These are phyloP conservation scores for Cynopterus brachyotis DNA, from an alignment of 2,113 vertebrate species.

Conservation along the genomic window DNA sequence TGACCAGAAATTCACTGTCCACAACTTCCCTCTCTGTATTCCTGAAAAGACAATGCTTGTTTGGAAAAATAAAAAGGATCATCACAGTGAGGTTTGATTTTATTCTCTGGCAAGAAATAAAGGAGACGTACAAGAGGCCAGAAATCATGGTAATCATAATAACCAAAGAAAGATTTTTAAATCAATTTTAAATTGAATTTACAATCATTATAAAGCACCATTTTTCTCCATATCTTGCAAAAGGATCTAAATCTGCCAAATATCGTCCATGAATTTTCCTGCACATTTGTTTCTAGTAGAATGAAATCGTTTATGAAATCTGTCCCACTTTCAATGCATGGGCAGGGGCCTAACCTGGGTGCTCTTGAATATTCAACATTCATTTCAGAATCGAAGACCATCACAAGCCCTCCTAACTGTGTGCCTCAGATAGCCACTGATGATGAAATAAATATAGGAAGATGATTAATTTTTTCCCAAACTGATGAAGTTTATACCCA, in stretches of 20 bases:
- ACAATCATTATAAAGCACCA: slow-evolving; percentile 63
- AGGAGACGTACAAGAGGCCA: slow-evolving; percentile 46
- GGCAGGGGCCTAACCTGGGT: not conserved
- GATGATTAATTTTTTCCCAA: not conserved
- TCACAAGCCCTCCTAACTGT: not conserved
- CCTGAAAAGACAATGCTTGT: slow-evolving; percentile 50
- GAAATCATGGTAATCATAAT: slow-evolving; percentile 52
- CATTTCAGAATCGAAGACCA: not conserved
- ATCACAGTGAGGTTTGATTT: slow-evolving; percentile 68
- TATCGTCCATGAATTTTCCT: slow-evolving; percentile 32
- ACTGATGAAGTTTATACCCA: not conserved
- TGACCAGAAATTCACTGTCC: not conserved
- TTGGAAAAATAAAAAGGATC: slow-evolving; percentile 37
- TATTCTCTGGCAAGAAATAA: slow-evolving; percentile 69
- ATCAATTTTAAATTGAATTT: slow-evolving; percentile 73
- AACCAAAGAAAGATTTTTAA: slow-evolving; percentile 60
- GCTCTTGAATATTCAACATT: not conserved
- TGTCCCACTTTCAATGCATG: not conserved
- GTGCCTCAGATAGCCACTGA: not conserved
- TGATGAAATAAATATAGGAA: not conserved
- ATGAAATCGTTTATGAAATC: slow-evolving; percentile 43
- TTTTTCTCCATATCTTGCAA: slow-evolving; percentile 65
- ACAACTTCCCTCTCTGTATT: not conserved
- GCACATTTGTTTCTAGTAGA: slow-evolving; percentile 60
- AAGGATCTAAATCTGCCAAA: slow-evolving; percentile 54